phyloP scores from a whole-genome alignment of 2,888 invertebrate genomes.

The Seira ritae region DNA sequence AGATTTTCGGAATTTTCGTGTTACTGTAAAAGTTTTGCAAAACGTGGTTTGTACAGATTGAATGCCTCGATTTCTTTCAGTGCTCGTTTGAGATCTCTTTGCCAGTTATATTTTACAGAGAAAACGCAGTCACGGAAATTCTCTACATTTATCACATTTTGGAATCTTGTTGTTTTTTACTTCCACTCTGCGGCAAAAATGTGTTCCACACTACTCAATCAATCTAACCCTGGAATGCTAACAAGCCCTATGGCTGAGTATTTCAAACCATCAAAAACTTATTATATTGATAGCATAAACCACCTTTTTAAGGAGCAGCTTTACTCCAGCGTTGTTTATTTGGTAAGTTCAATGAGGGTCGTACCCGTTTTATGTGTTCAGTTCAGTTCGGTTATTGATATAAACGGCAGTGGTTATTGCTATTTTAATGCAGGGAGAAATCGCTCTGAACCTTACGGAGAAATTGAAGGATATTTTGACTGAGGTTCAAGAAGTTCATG shows the following conservation, averaged over 20 bases:
- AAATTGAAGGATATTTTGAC: slow-evolving; percentile 81
- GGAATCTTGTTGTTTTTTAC: too few species aligned
- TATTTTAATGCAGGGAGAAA: slow-evolving; percentile 79
- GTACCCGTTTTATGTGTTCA: slow-evolving; percentile 79
- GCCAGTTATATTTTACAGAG: too few species aligned
- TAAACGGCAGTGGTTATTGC: too few species aligned
- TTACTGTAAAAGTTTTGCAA: too few species aligned
- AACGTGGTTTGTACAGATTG: too few species aligned
- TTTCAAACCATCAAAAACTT: slow-evolving; percentile 62
- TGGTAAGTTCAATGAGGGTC: slow-evolving; percentile 82
- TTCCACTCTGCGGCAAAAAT: too few species aligned
- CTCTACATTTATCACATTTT: too few species aligned
- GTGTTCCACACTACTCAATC: slow-evolving; percentile 60
- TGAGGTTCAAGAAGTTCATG: slow-evolving; percentile 82
- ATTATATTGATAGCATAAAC: slow-evolving; percentile 81
- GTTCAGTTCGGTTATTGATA: too few species aligned
- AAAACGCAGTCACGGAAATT: too few species aligned
- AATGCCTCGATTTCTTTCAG: too few species aligned
- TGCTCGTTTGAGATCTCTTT: too few species aligned
- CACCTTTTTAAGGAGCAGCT: slow-evolving; percentile 83
- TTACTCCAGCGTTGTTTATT: slow-evolving; percentile 83
- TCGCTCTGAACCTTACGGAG: slow-evolving; percentile 81
- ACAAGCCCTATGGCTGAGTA: slow-evolving; percentile 59
- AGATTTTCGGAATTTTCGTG: too few species aligned
- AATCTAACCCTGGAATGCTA: slow-evolving; percentile 59